These are phyloP conservation scores for Pollachius pollachius DNA, from an alignment of 2,113 vertebrate species.

Conservation along the genomic window DNA sequence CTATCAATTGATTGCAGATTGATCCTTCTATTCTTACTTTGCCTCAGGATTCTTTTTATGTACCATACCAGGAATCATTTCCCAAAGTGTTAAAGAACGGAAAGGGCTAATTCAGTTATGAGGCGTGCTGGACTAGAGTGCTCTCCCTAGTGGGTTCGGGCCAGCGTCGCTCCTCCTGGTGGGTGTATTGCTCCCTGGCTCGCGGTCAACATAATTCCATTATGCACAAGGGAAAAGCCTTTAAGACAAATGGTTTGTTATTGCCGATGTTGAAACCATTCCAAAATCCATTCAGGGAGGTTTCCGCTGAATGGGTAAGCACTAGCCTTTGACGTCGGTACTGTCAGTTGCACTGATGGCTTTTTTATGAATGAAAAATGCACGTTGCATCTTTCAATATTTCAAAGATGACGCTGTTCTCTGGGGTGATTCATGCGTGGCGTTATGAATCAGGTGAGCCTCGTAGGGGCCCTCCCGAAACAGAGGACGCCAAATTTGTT, in stretches of 20 bases:
- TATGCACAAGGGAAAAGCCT: constrained; percentile 46
- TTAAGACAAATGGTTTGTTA: constrained; percentile 53
- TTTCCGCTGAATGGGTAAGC: neutral
- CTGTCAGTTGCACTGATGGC: too few species aligned
- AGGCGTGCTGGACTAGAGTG: neutral
- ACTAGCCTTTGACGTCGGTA: too few species aligned
- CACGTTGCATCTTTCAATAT: too few species aligned
- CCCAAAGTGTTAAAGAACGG: neutral
- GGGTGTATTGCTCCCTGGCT: constrained; percentile 51
- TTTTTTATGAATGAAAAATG: too few species aligned
- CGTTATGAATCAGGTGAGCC: too few species aligned
- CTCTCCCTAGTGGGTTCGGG: neutral
- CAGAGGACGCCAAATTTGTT: too few species aligned
- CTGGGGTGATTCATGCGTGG: too few species aligned
- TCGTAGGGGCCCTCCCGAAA: too few species aligned
- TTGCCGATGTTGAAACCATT: constrained; percentile 35
- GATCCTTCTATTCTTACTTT: too few species aligned
- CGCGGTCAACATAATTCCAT: constrained; percentile 60
- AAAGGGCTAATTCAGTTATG: neutral
- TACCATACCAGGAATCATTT: neutral
- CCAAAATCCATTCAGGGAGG: neutral
- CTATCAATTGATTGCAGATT: too few species aligned
- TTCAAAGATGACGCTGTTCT: too few species aligned
- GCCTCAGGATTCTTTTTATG: neutral
- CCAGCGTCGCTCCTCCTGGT: constrained; percentile 21